phyloP scores from a whole-genome alignment of 2,888 invertebrate genomes.

The Schrankia costaestrigalis region DNA sequence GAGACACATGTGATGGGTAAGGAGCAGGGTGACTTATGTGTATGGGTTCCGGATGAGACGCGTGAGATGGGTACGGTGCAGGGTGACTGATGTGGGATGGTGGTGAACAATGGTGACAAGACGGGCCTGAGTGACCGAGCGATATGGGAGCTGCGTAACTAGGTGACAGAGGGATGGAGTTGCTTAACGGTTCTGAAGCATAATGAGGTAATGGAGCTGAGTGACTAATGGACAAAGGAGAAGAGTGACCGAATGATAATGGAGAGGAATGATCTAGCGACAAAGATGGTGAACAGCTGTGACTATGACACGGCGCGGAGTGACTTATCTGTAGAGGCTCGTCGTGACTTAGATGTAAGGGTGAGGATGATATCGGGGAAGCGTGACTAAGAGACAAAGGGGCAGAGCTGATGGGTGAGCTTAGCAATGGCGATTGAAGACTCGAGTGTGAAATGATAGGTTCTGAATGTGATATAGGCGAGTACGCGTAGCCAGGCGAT shows the following conservation, averaged over 20 bases:
- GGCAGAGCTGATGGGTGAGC: conserved; percentile 5
- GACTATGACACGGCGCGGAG: not conserved
- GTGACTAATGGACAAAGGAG: conserved; percentile 3
- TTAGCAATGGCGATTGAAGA: not conserved
- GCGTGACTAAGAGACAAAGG: conserved; percentile 1
- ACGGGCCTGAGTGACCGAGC: conserved; percentile 1
- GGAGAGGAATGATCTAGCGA: conserved; percentile 1
- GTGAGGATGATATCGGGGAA: conserved; percentile 1
- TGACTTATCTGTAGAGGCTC: conserved; percentile 1
- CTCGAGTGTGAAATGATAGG: conserved; percentile 4
- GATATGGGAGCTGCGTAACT: too few relatives aligned
- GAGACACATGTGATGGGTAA: too few relatives aligned
- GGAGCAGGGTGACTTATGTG: not conserved
- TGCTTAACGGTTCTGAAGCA: too few relatives aligned
- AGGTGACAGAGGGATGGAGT: too few relatives aligned
- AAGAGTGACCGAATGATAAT: conserved; percentile 6
- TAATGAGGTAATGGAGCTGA: too few relatives aligned
- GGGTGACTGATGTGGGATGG: not conserved
- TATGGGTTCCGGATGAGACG: not conserved
- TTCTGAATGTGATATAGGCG: conserved; percentile 1
- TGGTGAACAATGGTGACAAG: not conserved
- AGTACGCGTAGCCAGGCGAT: conserved; percentile 10
- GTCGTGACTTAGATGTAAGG: conserved; percentile 10
- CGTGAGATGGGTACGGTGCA: not conserved
- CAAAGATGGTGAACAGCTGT: not conserved